Conservation (phyloP, 2,113 vertebrate genomes). For the Thomomys bottae region DNA sequence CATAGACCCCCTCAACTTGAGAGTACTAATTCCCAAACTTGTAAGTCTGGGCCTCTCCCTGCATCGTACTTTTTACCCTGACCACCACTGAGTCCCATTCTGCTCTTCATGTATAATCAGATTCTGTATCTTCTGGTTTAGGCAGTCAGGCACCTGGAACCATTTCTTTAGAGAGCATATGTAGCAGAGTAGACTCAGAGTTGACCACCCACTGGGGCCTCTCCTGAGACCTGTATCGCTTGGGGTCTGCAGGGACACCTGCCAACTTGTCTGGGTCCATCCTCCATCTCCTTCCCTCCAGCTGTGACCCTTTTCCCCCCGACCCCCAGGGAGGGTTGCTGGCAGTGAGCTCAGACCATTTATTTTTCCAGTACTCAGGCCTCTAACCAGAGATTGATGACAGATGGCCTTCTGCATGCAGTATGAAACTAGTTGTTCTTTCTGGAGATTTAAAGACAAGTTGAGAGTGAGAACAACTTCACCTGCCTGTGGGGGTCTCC, state of each 20-base stretch:
- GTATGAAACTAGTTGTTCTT: slow-evolving; percentile 23
- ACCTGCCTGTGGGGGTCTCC: slow-evolving; percentile 35
- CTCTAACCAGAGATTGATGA: slow-evolving; percentile 36
- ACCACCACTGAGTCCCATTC: not conserved
- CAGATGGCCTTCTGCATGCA: slow-evolving; percentile 38
- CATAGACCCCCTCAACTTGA: not conserved
- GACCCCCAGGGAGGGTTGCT: not conserved
- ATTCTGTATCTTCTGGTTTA: not conserved
- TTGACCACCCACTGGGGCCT: slow-evolving; percentile 32
- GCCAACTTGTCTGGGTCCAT: slow-evolving; percentile 34
- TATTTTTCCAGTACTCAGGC: slow-evolving; percentile 13
- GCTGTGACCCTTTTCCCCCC: slow-evolving; percentile 51
- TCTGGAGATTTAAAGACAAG: slow-evolving; percentile 26
- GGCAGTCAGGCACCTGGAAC: not conserved
- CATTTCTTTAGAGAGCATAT: not conserved
- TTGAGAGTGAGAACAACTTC: slow-evolving; percentile 28
- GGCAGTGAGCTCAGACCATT: not conserved
- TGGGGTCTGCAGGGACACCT: not conserved
- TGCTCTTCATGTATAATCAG: not conserved
- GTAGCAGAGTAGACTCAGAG: not conserved
- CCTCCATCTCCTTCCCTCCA: not conserved
- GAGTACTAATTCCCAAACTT: not conserved
- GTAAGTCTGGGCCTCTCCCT: not conserved
- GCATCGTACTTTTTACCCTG: not conserved
- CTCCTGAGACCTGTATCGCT: slow-evolving; percentile 25